These are phyloP conservation scores for Chalcis sispes DNA, from an alignment of 2,888 invertebrate genomes.

Conservation along the genomic window DNA sequence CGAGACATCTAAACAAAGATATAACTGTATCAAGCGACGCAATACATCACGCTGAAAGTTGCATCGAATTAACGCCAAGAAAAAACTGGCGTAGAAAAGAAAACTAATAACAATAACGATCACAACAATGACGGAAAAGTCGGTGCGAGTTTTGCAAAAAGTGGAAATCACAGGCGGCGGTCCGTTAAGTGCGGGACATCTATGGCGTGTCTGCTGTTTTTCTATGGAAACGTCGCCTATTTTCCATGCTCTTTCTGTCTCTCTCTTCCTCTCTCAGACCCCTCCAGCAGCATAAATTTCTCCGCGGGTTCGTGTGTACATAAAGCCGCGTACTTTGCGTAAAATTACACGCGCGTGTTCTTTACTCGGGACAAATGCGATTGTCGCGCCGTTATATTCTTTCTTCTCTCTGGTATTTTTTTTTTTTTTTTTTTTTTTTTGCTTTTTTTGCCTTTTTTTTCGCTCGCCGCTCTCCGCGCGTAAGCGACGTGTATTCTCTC, in stretches of 20 bases:
- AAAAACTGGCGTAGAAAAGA: too few species aligned
- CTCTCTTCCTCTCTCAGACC: too few species aligned
- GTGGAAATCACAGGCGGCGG: too few species aligned
- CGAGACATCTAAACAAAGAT: not conserved
- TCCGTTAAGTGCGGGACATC: too few species aligned
- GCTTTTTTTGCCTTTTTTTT: slow-evolving; percentile 15
- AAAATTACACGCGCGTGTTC: slow-evolving; percentile 9
- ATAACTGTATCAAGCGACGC: slow-evolving; percentile 4
- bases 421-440: slow-evolving; percentile 28
- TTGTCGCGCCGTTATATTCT: slow-evolving; percentile 19
- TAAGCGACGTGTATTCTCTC: slow-evolving; percentile 19
- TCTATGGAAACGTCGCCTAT: too few species aligned
- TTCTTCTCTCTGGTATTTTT: not conserved
- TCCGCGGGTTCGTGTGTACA: too few species aligned
- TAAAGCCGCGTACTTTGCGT: slow-evolving; percentile 30
- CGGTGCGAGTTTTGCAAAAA: not conserved
- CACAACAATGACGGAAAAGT: too few species aligned
- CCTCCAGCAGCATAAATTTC: slow-evolving; percentile 57
- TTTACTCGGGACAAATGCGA: slow-evolving; percentile 18
- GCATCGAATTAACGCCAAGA: slow-evolving; percentile 24
- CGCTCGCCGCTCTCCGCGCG: not conserved
- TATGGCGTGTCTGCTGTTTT: too few species aligned
- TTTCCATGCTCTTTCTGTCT: too few species aligned
- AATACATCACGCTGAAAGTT: slow-evolving; percentile 20
- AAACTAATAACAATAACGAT: too few species aligned